Evolutionary conservation across 2,888 invertebrate genomes (phyloP).

Genomic region (Drosophila aldrichi): DNA sequence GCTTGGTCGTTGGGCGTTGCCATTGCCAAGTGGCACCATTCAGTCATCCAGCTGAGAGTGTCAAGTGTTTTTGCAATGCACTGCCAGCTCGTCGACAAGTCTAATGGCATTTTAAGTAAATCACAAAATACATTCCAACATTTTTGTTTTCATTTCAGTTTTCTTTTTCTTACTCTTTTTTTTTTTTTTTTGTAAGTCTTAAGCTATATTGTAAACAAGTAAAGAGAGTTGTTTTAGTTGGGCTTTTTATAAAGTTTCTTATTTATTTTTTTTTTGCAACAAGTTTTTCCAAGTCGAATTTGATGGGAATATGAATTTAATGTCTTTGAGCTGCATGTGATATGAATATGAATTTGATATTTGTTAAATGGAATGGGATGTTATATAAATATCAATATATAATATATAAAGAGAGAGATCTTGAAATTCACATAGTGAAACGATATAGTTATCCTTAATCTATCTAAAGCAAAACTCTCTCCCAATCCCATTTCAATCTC

Average conservation of each 20-base stretch:
- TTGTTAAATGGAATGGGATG: no score
- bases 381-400: no score
- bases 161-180: background rate
- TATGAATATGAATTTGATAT: background rate
- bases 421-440: no score
- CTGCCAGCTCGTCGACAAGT: constrained; percentile 47
- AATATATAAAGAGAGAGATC: no score
- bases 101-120: constrained; percentile 72
- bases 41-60: constrained; percentile 58
- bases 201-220: constrained; percentile 2
- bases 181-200: background rate
- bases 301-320: background rate
- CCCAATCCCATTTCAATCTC: background rate
- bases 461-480: background rate
- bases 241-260: background rate
- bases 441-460: no score
- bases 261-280: background rate
- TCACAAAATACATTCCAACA: constrained; percentile 38
- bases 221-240: background rate
- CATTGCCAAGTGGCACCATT: constrained; percentile 46
- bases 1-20: background rate
- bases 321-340: background rate
- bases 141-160: constrained; percentile 2
- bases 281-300: constrained; percentile 1
- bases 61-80: constrained; percentile 57